These are phyloP conservation scores for Plagodis pulveraria DNA, from an alignment of 2,888 invertebrate species.

Conservation along the genomic window DNA sequence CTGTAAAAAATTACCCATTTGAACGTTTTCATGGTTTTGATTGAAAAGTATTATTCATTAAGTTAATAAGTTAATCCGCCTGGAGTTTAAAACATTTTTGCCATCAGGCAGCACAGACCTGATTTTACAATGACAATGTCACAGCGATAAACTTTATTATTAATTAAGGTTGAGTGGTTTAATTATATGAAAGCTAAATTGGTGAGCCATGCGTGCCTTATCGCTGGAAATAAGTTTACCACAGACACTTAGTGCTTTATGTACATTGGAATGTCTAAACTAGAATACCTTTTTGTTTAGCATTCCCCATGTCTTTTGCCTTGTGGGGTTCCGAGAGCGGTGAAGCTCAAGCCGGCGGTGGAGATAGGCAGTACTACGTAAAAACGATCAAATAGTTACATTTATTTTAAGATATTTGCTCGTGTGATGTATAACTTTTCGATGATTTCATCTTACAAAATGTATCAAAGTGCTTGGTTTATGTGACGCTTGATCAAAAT, in stretches of 20 bases:
- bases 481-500: too few species aligned
- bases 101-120: constrained; percentile 4
- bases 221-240: constrained; percentile 8
- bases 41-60: neutral
- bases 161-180: constrained; percentile 15
- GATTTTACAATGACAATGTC: constrained; percentile 12
- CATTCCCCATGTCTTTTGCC: too few species aligned
- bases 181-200: constrained; percentile 10
- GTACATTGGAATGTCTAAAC: constrained; percentile 2
- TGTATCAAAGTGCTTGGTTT: too few species aligned
- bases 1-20: too few species aligned
- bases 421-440: too few species aligned
- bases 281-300: neutral
- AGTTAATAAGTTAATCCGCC: neutral
- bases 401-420: too few species aligned
- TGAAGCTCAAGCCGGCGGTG: too few species aligned
- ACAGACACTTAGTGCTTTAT: constrained; percentile 6
- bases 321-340: too few species aligned
- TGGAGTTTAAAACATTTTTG: constrained; percentile 1
- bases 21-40: too few species aligned
- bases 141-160: constrained; percentile 16
- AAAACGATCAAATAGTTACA: too few species aligned
- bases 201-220: constrained; percentile 14
- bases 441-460: too few species aligned
- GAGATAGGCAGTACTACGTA: too few species aligned